These are phyloP conservation scores for Hycleus phaleratus DNA, from an alignment of 1,140 invertebrate species.

Conservation along the genomic window DNA sequence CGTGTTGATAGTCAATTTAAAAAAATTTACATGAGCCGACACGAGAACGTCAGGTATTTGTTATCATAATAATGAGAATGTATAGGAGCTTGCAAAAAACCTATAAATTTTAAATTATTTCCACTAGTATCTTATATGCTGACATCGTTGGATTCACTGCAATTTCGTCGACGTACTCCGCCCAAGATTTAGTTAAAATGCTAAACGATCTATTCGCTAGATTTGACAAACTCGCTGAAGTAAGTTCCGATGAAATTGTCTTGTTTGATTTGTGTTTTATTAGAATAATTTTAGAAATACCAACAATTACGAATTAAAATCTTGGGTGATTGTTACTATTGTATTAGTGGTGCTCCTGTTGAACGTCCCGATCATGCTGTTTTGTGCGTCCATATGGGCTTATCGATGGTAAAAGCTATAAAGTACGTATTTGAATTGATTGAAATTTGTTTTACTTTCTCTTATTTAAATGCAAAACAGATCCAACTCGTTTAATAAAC, in stretches of 20 bases:
- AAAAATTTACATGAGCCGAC: constrained; percentile 94
- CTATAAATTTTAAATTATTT: not conserved
- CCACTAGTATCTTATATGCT: constrained; percentile 73
- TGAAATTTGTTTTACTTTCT: not conserved
- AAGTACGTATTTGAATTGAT: constrained; percentile 57
- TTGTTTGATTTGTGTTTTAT: not conserved
- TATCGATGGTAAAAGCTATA: constrained; percentile 94
- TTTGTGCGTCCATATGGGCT: constrained; percentile 88
- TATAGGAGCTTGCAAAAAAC: not conserved
- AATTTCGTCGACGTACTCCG: constrained; percentile 90
- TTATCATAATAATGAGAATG: not conserved
- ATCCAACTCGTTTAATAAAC: no score
- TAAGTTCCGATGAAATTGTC: constrained; percentile 38
- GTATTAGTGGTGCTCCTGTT: constrained; percentile 83
- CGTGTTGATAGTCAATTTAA: constrained; percentile 87
- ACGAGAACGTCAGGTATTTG: constrained; percentile 87
- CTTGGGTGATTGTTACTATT: constrained; percentile 93
- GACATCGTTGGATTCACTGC: constrained; percentile 92
- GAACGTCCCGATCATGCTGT: constrained; percentile 89
- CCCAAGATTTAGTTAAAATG: constrained; percentile 87
- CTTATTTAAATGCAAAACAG: no score
- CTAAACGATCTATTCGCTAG: constrained; percentile 89
- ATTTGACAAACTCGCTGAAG: constrained; percentile 85
- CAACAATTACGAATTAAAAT: constrained; percentile 92
- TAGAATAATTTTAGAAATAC: constrained; percentile 64